phyloP scores from a whole-genome alignment of 2,888 invertebrate species.

The Drosophila fulvimacula region DNA sequence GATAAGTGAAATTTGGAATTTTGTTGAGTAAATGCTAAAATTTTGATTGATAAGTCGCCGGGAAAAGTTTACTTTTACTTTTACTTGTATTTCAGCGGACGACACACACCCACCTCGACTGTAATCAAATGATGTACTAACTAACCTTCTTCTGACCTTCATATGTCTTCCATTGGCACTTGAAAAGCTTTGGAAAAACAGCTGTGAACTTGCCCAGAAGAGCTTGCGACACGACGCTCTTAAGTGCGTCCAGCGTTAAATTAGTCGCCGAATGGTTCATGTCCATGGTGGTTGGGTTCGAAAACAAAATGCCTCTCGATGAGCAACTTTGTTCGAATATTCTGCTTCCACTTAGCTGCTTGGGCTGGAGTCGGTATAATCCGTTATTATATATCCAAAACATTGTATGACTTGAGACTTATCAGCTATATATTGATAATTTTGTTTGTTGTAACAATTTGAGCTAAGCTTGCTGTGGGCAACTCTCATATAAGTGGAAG shows the following conservation, averaged over 20 bases:
- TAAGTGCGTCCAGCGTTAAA: slow-evolving; percentile 48
- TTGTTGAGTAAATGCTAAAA: slow-evolving; percentile 27
- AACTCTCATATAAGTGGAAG: slow-evolving; percentile 2
- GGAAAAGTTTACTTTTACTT: slow-evolving; percentile 27
- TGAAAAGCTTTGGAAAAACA: slow-evolving; percentile 76
- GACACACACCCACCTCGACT: slow-evolving; percentile 69
- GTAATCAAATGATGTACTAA: slow-evolving; percentile 65
- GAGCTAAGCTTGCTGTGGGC: slow-evolving; percentile 19
- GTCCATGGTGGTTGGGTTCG: slow-evolving; percentile 47
- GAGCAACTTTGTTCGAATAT: background rate
- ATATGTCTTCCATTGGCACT: slow-evolving; percentile 71
- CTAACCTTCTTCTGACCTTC: slow-evolving; percentile 79
- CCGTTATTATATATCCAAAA: slow-evolving; percentile 6
- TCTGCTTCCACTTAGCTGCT: background rate
- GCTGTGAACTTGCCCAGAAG: slow-evolving; percentile 69
- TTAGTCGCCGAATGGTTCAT: slow-evolving; percentile 42
- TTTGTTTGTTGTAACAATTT: background rate
- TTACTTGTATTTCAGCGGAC: slow-evolving; percentile 20
- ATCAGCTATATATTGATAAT: background rate
- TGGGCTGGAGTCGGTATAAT: background rate
- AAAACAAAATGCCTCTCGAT: background rate
- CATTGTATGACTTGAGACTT: slow-evolving; percentile 5
- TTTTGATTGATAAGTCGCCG: slow-evolving; percentile 56
- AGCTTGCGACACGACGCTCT: slow-evolving; percentile 56
- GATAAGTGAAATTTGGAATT: slow-evolving; percentile 22